phyloP scores from a whole-genome alignment of 1,140 invertebrate species.

The Marisa cornuarietis region DNA sequence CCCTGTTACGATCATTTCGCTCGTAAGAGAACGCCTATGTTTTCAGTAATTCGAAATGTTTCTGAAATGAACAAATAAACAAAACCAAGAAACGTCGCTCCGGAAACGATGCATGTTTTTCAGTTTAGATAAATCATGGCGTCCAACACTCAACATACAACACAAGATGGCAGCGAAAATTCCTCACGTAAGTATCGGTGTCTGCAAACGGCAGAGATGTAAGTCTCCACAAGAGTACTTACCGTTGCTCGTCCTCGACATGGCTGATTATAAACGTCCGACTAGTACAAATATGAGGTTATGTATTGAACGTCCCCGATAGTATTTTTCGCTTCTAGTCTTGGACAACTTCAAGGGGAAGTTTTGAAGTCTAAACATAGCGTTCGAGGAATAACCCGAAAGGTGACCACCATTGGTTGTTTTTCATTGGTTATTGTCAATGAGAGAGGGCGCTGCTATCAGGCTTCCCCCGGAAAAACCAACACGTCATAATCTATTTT shows the following conservation, averaged over 20 bases:
- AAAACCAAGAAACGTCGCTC: too few relatives aligned
- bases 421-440: slow-evolving; percentile 13
- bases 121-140: too few relatives aligned
- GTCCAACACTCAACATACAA: too few relatives aligned
- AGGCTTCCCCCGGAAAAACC: slow-evolving; percentile 21
- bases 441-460: slow-evolving; percentile 13
- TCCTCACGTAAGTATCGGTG: not conserved
- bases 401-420: not conserved
- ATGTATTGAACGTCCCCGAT: not conserved
- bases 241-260: slow-evolving; percentile 18
- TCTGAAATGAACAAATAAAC: too few relatives aligned
- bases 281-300: not conserved
- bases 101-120: too few relatives aligned
- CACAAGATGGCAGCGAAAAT: too few relatives aligned
- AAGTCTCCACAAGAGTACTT: not conserved
- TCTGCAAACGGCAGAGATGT: not conserved
- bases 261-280: not conserved
- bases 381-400: slow-evolving; percentile 24
- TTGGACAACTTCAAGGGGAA: not conserved
- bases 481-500: slow-evolving; percentile 18
- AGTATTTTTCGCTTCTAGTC: not conserved
- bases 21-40: too few relatives aligned
- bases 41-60: too few relatives aligned
- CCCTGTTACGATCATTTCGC: too few relatives aligned
- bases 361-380: slow-evolving; percentile 20